Evolutionary conservation across 2,888 invertebrate genomes (phyloP).

Genomic region (Antheraea yamamai): DNA sequence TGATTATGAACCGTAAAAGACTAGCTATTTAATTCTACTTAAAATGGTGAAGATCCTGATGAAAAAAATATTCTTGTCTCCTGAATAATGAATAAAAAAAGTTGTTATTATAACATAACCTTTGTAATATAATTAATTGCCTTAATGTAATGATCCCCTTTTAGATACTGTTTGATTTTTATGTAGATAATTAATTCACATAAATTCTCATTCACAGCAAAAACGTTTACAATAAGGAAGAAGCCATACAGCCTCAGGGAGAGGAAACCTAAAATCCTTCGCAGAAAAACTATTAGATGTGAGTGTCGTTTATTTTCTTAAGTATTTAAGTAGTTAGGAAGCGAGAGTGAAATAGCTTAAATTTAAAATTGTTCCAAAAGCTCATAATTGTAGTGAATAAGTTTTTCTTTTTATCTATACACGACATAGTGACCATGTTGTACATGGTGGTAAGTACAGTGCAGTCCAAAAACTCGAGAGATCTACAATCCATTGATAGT

Average conservation of each 20-base stretch:
- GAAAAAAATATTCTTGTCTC: too few species aligned
- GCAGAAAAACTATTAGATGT: conserved; percentile 77
- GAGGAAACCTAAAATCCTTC: conserved; percentile 75
- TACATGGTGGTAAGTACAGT: too few species aligned
- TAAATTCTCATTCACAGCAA: conserved; percentile 53
- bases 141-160: background rate
- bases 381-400: too few species aligned
- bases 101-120: background rate
- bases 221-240: conserved; percentile 77
- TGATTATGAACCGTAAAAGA: too few species aligned
- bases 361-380: too few species aligned
- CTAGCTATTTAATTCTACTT: too few species aligned
- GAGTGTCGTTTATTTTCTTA: conserved; percentile 37
- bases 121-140: background rate
- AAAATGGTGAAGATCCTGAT: too few species aligned
- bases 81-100: too few species aligned
- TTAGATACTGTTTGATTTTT: background rate
- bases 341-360: background rate
- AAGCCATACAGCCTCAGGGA: conserved; percentile 76
- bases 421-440: too few species aligned
- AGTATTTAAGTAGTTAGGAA: background rate
- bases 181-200: background rate
- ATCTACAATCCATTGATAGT: too few species aligned
- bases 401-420: too few species aligned
- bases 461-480: too few species aligned